phyloP scores from a whole-genome alignment of 2,797 vertebrate species.

The Alectoris magna region DNA sequence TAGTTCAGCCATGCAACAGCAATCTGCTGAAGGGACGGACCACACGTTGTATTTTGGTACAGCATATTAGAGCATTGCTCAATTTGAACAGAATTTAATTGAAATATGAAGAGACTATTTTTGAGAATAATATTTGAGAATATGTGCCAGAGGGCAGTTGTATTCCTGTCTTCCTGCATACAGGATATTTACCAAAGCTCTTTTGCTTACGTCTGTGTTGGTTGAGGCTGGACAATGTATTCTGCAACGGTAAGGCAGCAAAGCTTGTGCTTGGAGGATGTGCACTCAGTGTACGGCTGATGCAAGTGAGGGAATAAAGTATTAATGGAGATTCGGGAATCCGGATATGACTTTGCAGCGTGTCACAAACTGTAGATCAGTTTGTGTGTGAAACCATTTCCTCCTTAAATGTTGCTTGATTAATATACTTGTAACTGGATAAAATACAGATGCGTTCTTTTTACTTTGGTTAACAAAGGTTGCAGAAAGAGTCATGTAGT shows the following conservation, averaged over 20 bases:
- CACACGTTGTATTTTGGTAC: slow-evolving; percentile 43
- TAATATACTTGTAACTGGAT: background rate
- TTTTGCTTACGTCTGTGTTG: background rate
- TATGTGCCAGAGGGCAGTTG: background rate
- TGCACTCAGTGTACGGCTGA: background rate
- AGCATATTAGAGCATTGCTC: background rate
- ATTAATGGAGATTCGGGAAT: background rate
- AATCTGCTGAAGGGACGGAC: slow-evolving; percentile 46
- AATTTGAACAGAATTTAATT: background rate
- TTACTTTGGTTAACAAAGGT: background rate
- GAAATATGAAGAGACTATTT: background rate
- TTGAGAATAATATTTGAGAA: background rate
- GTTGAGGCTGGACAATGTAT: background rate
- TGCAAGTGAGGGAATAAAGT: background rate
- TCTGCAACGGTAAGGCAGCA: background rate
- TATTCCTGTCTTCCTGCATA: background rate
- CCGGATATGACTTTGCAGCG: background rate
- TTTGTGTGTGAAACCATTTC: background rate
- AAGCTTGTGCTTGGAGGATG: background rate
- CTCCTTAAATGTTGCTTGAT: background rate
- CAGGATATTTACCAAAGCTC: background rate
- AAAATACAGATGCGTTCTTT: background rate
- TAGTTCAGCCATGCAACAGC: slow-evolving; percentile 57
- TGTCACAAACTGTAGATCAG: background rate
- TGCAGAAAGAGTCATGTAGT: background rate